Conservation (phyloP, 2,888 invertebrate genomes). For the Lycophotia porphyrea region DNA sequence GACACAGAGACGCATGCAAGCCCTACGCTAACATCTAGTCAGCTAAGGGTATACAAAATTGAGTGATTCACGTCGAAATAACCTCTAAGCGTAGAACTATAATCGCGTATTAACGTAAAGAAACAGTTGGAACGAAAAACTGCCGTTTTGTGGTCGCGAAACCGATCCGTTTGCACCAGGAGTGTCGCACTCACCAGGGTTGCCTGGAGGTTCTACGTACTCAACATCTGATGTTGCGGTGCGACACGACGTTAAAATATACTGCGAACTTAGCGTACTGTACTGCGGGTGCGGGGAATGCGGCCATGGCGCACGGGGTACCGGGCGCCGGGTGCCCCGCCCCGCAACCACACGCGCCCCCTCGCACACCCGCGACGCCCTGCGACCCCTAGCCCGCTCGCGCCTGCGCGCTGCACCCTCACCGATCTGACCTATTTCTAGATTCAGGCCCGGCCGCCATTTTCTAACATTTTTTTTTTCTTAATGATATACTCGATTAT, state of each 20-base stretch:
- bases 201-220: slow-evolving; percentile 74
- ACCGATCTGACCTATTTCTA: slow-evolving; percentile 78
- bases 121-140: slow-evolving; percentile 66
- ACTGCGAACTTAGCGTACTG: slow-evolving; percentile 72
- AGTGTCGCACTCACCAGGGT: slow-evolving; percentile 81
- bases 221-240: slow-evolving; percentile 69
- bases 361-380: slow-evolving; percentile 22
- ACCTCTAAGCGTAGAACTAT: slow-evolving; percentile 83
- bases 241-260: slow-evolving; percentile 70
- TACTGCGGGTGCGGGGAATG: slow-evolving; percentile 73
- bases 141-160: slow-evolving; percentile 70
- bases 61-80: slow-evolving; percentile 75
- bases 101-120: slow-evolving; percentile 73
- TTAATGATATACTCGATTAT: background rate
- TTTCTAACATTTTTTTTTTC: slow-evolving; percentile 21
- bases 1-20: slow-evolving; percentile 87
- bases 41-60: slow-evolving; percentile 77
- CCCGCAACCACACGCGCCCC: slow-evolving; percentile 65
- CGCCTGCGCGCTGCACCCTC: slow-evolving; percentile 73
- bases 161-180: slow-evolving; percentile 54
- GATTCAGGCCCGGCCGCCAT: slow-evolving; percentile 64
- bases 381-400: slow-evolving; percentile 23
- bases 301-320: slow-evolving; percentile 61
- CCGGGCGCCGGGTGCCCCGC: slow-evolving; percentile 64
- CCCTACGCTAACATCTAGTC: slow-evolving; percentile 85